Evolutionary conservation across 2,888 invertebrate genomes (phyloP), one percentile per base, ranked within the genome.

Genomic region (Netelia melanura): DNA sequence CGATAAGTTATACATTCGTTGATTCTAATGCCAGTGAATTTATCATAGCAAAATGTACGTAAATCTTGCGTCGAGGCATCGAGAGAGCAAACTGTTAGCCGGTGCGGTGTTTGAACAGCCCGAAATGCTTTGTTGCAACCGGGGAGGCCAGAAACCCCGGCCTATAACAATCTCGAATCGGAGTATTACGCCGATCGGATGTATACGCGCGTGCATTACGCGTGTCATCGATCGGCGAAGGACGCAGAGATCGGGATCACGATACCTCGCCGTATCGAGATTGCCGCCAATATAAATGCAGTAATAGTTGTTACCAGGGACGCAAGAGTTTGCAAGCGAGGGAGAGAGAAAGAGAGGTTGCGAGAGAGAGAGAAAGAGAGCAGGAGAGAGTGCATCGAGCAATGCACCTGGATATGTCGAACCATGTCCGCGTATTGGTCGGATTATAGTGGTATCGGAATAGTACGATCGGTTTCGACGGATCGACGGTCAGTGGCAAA

Each of bases 151-250:
- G 38, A 38, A 38, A 38, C 38, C 6, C 38, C 10, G 67, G n/a
- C 17, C 21, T 43, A 44, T 48, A 61, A 62, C 74, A 62, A 74
- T 74, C 58, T 43, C 21, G 54, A 52, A 74, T 67, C 74, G 67
- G 65, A 54, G 83, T 61, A 83, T 78, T 78, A 78, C 67, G 78
- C 71, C 38, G 38, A 38, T 38, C 38, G 38, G 38, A 38, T 38
- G 38, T 38, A 38, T 38, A 38, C 38, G 38, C 6, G 38, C 38
- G 38, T 38, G 38, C 38, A 38, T 38, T 38, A 38, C 38, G 8
- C 38, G 82, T 82, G 77, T 82, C 83, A n/a, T 74, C 78, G 72
- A 54, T 74, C 38, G 38, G 3, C 38, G 38, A 38, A 38, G 38
- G 0, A 38, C 38, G 38, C 38, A 38, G 38, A 38, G 38, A 8